Evolutionary conservation across 2,888 invertebrate species (phyloP).

Genomic region (Lasioglossum oenotherae): DNA sequence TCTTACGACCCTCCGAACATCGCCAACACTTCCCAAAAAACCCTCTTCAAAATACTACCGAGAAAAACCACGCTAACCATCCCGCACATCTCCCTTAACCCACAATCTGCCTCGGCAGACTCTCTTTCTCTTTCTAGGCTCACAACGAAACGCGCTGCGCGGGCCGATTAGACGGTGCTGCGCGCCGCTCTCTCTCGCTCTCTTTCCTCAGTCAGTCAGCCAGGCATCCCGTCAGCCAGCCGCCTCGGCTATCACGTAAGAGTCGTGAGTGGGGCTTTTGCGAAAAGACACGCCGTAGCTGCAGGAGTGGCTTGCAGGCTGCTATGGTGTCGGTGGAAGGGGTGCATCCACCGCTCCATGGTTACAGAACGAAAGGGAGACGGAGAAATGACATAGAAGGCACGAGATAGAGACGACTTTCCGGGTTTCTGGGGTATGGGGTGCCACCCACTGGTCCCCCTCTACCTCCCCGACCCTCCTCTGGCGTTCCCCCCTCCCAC

Average conservation of each 20-base stretch:
- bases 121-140: not conserved
- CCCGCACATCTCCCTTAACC: not conserved
- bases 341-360: constrained; percentile 21
- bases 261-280: constrained; percentile 65
- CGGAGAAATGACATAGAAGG: constrained; percentile 6
- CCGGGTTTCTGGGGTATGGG: not conserved
- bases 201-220: constrained; percentile 57
- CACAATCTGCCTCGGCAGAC: not conserved
- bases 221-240: constrained; percentile 63
- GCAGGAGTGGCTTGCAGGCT: constrained; percentile 67
- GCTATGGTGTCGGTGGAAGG: constrained; percentile 7
- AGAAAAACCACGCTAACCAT: not conserved
- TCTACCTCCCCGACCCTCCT: not conserved
- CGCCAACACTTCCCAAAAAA: not conserved
- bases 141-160: constrained; percentile 59
- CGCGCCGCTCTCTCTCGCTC: constrained; percentile 47
- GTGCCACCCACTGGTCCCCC: not conserved
- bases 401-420: constrained; percentile 18
- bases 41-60: not conserved
- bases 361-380: constrained; percentile 46
- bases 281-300: constrained; percentile 67
- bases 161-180: constrained; percentile 68
- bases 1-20: not conserved
- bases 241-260: constrained; percentile 63
- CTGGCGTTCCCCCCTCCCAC: not conserved